Evolutionary conservation across 2,888 invertebrate genomes (phyloP).

Genomic region (Crioceris asparagi): DNA sequence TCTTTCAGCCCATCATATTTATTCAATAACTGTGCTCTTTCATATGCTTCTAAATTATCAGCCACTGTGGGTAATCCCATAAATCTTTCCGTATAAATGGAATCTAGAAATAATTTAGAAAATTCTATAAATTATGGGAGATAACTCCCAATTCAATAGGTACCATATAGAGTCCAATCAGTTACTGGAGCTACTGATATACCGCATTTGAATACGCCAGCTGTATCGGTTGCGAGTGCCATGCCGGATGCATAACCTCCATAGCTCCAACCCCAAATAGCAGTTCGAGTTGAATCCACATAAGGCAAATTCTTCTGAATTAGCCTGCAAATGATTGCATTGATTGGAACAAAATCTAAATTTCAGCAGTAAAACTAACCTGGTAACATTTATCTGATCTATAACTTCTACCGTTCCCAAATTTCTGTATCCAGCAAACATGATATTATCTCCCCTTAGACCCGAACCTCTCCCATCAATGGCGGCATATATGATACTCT

Average conservation of each 20-base stretch:
- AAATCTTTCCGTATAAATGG: constrained; percentile 93
- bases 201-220: constrained; percentile 79
- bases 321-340: constrained; percentile 37
- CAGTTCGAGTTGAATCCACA: constrained; percentile 70
- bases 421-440: constrained; percentile 71
- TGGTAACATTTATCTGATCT: constrained; percentile 82
- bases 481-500: constrained; percentile 74
- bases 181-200: constrained; percentile 94
- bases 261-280: constrained; percentile 99
- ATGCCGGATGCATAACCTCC: constrained; percentile 90
- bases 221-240: constrained; percentile 67
- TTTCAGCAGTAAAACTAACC: constrained; percentile 41
- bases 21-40: constrained; percentile 63
- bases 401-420: constrained; percentile 84
- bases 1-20: constrained; percentile 47
- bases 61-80: constrained; percentile 71
- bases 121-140: background rate
- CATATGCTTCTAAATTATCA: constrained; percentile 68
- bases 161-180: constrained; percentile 94
- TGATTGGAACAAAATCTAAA: background rate
- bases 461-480: constrained; percentile 90
- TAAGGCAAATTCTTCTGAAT: constrained; percentile 56
- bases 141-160: background rate
- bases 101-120: constrained; percentile 52
- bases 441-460: constrained; percentile 68